Evolutionary conservation across 2,113 vertebrate genomes (phyloP).

Genomic region (Ptilorrhoa leucosticta): DNA sequence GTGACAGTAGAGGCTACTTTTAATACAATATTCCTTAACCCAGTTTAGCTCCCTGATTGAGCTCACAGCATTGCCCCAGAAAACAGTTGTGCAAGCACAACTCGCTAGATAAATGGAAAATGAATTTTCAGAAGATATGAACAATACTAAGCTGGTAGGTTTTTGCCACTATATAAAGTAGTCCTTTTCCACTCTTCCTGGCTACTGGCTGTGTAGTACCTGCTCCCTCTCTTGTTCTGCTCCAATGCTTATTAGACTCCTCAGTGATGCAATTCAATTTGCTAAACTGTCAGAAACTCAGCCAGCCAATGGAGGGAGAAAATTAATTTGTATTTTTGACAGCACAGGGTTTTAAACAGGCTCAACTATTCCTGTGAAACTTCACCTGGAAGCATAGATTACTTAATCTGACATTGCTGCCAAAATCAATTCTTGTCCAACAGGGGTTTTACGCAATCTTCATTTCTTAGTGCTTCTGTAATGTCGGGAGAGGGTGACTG

Average conservation of each 20-base stretch:
- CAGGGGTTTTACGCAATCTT: background rate
- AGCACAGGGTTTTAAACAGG: background rate
- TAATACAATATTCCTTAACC: background rate
- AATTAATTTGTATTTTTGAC: background rate
- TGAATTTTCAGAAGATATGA: background rate
- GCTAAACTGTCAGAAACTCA: background rate
- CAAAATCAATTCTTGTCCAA: slow-evolving; percentile 23
- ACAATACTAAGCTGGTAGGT: background rate
- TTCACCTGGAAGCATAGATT: slow-evolving; percentile 5
- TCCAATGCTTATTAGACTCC: background rate
- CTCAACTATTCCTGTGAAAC: background rate
- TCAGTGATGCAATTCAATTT: background rate
- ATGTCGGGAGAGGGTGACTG: background rate
- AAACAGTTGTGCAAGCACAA: background rate
- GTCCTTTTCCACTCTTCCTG: background rate
- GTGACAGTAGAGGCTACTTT: background rate
- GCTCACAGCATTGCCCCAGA: background rate
- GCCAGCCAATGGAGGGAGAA: background rate
- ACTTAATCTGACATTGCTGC: slow-evolving; percentile 6
- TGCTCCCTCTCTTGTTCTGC: background rate
- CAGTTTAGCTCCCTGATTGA: background rate
- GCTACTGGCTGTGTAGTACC: background rate
- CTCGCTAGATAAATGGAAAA: background rate
- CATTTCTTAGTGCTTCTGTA: slow-evolving; percentile 17
- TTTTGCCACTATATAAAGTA: background rate